A percentile compares a stretch with the other conserved stretches of the same genome.
These are phyloP conservation scores for Apamea epomidion DNA, from an alignment of 2,888 invertebrate species.

Conservation along the genomic window DNA sequence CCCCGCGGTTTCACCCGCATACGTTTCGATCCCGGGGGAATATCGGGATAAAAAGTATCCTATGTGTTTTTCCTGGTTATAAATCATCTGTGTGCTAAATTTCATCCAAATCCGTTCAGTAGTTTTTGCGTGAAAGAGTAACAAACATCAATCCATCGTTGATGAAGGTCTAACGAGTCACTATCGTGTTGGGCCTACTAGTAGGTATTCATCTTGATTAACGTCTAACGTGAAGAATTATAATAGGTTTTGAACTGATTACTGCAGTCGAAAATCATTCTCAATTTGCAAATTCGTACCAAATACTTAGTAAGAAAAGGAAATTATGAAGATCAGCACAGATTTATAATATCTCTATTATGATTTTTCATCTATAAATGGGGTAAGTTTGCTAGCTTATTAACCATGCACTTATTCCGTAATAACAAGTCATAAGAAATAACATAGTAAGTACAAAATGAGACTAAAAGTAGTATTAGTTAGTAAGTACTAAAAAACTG, in stretches of 20 bases:
- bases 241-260: not conserved
- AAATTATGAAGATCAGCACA: not conserved
- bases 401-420: not conserved
- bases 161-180: not conserved
- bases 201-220: not conserved
- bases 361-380: not conserved
- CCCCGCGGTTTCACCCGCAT: too few relatives aligned
- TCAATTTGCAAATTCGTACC: not conserved
- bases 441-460: not conserved
- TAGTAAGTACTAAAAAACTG: not conserved
- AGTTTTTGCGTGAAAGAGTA: too few relatives aligned
- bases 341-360: not conserved
- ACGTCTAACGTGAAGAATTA: not conserved
- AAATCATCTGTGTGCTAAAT: too few relatives aligned
- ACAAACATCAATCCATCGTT: too few relatives aligned
- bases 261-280: not conserved
- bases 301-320: too few relatives aligned
- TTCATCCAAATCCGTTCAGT: too few relatives aligned
- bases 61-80: too few relatives aligned
- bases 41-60: too few relatives aligned
- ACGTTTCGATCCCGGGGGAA: too few relatives aligned
- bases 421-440: not conserved
- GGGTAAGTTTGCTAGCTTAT: too few relatives aligned
- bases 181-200: not conserved
- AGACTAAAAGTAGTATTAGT: too few relatives aligned